Base-by-base conservation (phyloP, 2,797 vertebrate species). In the Xiphophorus birchmanni region DNA sequence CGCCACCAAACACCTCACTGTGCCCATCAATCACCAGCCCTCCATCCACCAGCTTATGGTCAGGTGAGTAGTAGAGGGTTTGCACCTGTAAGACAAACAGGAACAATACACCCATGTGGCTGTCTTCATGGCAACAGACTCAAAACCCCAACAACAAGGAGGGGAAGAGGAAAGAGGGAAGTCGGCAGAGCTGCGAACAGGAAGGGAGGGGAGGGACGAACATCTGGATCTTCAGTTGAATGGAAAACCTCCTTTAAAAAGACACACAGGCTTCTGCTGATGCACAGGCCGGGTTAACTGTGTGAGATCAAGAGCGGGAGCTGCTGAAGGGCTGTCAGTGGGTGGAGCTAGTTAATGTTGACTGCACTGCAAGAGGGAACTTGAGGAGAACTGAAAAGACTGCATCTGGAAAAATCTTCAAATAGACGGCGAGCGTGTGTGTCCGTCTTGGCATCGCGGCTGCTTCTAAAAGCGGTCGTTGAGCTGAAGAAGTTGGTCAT, bases 31-130 rank as follows among this genome's bases (percentile, higher is more conserved):
- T 93, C 97, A 98, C 95, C 95, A 97, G 97, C 96, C 97, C 97
- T 95, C 98, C 97, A 96, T 99, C 98, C 96, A 99, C 97, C 96
- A 99, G 97, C 97, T 98, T 99, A 97, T 99, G 98, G 97, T 99
- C 98, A 94, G 98, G 97, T 95, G 99, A 99, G 97, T 99, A 99
- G 97, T 99, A 99, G 97, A 99, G 97, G 95, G 96, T 99, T 98
- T 99, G 98, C 96, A 99, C 99, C 99, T 99, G 98, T 90, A 99
- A 99, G 96, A 99, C 95, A 96, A 95, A 96, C 97, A 99, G 97
- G 95, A 94, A 98, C 97, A 98, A 98, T 93, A 95, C 87, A 99
- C 97, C 97, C 97, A 99, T 99, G 97, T 99, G 98, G 99, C 97
- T 91, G 95, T 97, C 96, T 97, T 97, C 96, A 96, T 91, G 91